Evolutionary conservation across 2,113 vertebrate species (phyloP).

Genomic region (Anoplopoma fimbria): DNA sequence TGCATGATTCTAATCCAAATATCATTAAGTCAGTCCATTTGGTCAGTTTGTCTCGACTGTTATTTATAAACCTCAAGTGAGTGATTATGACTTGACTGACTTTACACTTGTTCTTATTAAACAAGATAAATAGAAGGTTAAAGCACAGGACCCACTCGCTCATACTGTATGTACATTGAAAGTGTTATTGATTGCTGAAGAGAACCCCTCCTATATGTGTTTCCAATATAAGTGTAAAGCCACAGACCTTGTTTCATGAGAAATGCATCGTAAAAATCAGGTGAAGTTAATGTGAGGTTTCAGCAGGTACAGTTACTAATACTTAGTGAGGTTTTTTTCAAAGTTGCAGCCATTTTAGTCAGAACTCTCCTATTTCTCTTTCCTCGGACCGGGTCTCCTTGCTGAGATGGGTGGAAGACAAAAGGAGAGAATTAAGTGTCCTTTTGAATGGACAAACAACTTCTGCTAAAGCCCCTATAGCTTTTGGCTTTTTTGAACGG

Average conservation of each 20-base stretch:
- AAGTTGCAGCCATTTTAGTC: background rate
- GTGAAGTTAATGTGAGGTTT: too few species aligned
- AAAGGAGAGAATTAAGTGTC: background rate
- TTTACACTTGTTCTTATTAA: background rate
- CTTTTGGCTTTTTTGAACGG: background rate
- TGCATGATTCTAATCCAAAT: background rate
- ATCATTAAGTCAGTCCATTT: conserved; percentile 1
- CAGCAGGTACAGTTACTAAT: background rate
- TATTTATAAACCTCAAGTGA: background rate
- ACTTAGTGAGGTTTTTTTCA: background rate
- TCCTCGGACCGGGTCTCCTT: background rate
- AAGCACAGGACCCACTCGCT: background rate
- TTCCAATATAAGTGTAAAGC: background rate
- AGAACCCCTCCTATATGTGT: background rate
- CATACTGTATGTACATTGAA: background rate
- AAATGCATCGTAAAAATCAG: too few species aligned
- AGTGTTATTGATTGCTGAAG: background rate
- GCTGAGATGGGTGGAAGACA: background rate
- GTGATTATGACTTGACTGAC: background rate
- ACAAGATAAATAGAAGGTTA: background rate
- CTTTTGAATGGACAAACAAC: background rate
- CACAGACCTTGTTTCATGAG: background rate
- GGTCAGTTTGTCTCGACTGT: background rate
- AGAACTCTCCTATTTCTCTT: background rate
- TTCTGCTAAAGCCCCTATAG: background rate